Evolutionary conservation across 2,797 vertebrate species (phyloP), one percentile per base, ranked within the genome.

Genomic region (Hippopotamyrus pictus): DNA sequence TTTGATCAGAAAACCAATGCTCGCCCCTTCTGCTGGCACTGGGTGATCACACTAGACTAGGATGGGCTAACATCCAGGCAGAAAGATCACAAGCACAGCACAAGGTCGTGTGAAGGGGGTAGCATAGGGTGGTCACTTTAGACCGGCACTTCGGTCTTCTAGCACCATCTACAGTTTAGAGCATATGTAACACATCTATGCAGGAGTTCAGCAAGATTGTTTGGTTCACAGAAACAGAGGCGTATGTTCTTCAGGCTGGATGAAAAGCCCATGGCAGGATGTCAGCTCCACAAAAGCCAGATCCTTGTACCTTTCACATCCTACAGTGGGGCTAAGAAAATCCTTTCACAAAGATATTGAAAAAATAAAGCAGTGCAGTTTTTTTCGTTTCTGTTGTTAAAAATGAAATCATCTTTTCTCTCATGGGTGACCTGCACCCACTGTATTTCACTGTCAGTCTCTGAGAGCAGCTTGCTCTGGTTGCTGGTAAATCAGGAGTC

Each of bases 381-480:
- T 91, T 12, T 88, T 84, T 88, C 59, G 88, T 87, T 89, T 53
- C 50, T 83, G 89, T 88, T 89, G 92, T 37, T 46, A 83, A 88
- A 92, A 91, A 91, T 93, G 93, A 90, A 11, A 89, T 86, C 86
- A 89, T 88, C 50, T 87, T 89, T 54, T 86, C 79, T 90, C 92
- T 93, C 94, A 93, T 86, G 90, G 95, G 97, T 96, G 94, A 94
- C 97, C 97, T 87, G 97, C 97, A 96, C 97, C 97, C 96, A 94
- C 90, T 91, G 91, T 92, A 5, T 33, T 48, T 50, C 2, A 46
- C 25, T 89, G 37, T 59, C 90, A 91, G 92, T 93, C 92, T 92
- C 91, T 91, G 8, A 90, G 93, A 94, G 94, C 94, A 94, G 94
- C 94, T 93, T 89, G 91, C 93, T 95, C 94, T 93, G 91, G 93